Evolutionary conservation across 1,140 invertebrate genomes (phyloP), one percentile per base, ranked within the genome.

Genomic region (Stenopsyche tienmushanensis): DNA sequence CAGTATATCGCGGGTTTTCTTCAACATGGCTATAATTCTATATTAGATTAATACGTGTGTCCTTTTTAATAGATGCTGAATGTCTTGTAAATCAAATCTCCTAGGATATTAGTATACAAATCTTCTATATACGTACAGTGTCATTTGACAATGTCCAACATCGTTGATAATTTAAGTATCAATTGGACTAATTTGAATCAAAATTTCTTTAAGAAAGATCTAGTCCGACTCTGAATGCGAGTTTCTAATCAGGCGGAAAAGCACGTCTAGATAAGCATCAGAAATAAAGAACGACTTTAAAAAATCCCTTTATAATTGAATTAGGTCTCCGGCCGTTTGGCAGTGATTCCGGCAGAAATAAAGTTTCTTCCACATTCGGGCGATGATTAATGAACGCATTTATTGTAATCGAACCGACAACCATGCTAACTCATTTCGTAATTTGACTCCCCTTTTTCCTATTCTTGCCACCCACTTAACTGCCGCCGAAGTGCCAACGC

Each of bases 231-330:
- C n/a, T n/a, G n/a, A n/a, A n/a, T n/a, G n/a, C n/a, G n/a, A n/a
- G n/a, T 63, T 58, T 63, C 53, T 39, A 65, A 69, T 69, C 67
- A 65, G 54, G 29, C 21, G 64, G 23, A 69, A 59, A 24, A 49
- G 44, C 50, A 24, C 57, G 57, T 29, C 44, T 47, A 47, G 8
- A 29, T 59, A 57, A 62, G 24, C 41, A 29, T 34, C 58, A 17
- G 58, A 44, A 55, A 64, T 63, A 69, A 65, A 57, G 57, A 65
- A 60, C 53, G 67, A 66, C 54, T 65, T 69, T 65, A 39, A 69
- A 69, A 69, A 65, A 63, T 66, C 67, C 49, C 50, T 59, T 69
- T 65, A 69, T 69, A 69, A 69, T 69, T 68, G 54, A 66, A 69
- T 69, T 69, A 47, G 50, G 24, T 65, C 62, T 67, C 54, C 42